Percentiles rank a stretch among this genome's conserved stretches.
These are phyloP conservation scores for Oreochromis spilurus DNA, from an alignment of 2,113 vertebrate species.

Conservation along the genomic window DNA sequence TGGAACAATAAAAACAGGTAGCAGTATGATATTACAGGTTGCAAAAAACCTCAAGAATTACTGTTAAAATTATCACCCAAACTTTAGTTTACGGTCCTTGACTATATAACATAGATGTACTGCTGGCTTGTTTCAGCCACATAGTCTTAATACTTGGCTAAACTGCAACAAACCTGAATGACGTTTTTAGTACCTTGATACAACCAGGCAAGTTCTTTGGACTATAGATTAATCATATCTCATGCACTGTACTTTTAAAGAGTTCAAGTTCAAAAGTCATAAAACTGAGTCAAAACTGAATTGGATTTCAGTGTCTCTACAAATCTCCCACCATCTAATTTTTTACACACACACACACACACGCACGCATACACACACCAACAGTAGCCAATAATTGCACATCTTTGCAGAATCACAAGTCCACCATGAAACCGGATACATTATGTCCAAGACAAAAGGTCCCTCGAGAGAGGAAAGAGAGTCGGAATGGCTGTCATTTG, in stretches of 20 bases:
- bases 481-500: constrained; percentile 14
- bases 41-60: not conserved
- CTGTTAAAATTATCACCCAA: not conserved
- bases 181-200: not conserved
- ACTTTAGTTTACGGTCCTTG: not conserved
- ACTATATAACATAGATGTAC: not conserved
- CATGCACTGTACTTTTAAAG: not conserved
- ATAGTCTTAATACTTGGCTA: not conserved
- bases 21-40: not conserved
- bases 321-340: not conserved
- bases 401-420: constrained; percentile 31
- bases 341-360: not conserved
- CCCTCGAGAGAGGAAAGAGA: constrained; percentile 18
- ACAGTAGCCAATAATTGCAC: constrained; percentile 32
- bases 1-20: not conserved
- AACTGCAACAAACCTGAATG: not conserved
- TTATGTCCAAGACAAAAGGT: constrained; percentile 42
- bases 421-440: constrained; percentile 30
- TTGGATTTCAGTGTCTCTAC: not conserved
- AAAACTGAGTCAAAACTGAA: not conserved
- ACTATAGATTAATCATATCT: not conserved
- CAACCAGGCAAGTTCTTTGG: not conserved
- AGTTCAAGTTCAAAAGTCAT: not conserved
- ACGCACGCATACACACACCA: not conserved
- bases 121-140: not conserved